Evolutionary conservation across 1,140 invertebrate genomes (phyloP).

Genomic region (Heliconius hewitsoni): DNA sequence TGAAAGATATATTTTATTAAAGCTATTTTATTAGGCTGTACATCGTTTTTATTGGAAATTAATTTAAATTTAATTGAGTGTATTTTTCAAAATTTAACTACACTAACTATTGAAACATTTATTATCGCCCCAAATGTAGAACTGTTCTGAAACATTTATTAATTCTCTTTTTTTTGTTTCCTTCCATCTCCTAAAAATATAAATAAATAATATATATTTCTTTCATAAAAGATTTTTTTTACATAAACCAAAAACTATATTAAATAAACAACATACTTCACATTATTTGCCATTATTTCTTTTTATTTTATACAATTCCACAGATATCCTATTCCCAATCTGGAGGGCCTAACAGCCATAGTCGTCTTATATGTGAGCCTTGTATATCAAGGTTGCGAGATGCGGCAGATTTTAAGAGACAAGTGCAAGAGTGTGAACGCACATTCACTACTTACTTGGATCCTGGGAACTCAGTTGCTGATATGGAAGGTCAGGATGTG

Average conservation of each 20-base stretch:
- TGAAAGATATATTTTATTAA: neutral
- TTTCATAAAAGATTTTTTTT: too few species aligned
- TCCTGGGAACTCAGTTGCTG: constrained; percentile 38
- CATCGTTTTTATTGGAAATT: too few species aligned
- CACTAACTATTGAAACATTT: too few species aligned
- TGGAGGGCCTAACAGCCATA: constrained; percentile 66
- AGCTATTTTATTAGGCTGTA: neutral
- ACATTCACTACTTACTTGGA: constrained; percentile 66
- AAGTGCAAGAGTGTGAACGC: constrained; percentile 70
- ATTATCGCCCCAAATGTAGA: too few species aligned
- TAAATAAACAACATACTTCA: neutral
- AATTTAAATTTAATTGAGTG: too few species aligned
- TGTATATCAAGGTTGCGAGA: constrained; percentile 69
- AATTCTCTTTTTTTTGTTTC: too few species aligned
- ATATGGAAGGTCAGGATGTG: constrained; percentile 21
- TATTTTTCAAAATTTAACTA: too few species aligned
- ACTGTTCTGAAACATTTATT: too few species aligned
- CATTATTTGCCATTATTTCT: neutral
- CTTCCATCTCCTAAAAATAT: too few species aligned
- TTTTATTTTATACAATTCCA: neutral
- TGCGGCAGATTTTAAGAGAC: constrained; percentile 66
- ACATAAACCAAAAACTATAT: too few species aligned
- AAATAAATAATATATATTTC: too few species aligned
- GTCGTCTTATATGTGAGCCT: constrained; percentile 68
- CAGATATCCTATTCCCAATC: constrained; percentile 67